Conservation (phyloP, 2,888 invertebrate species). For the Sepioteuthis lessoniana region DNA sequence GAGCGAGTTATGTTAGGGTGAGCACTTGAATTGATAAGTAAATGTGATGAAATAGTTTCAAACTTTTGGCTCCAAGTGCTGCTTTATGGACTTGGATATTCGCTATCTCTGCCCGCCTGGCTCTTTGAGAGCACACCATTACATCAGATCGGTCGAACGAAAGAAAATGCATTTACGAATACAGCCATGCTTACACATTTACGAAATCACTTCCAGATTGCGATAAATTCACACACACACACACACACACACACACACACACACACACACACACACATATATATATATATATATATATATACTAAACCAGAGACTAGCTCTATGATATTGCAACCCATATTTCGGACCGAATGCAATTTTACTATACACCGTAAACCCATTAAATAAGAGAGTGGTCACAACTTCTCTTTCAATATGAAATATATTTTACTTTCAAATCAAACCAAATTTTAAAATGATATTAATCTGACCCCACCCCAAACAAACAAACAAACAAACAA, state of each 20-base stretch:
- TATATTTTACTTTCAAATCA: too few relatives aligned
- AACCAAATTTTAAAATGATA: too few relatives aligned
- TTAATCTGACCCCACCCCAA: too few relatives aligned
- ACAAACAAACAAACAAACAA: too few relatives aligned
- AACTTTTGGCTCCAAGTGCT: constrained; percentile 33
- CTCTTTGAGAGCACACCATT: background rate
- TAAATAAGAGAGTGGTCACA: too few relatives aligned
- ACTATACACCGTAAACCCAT: too few relatives aligned
- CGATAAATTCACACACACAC: background rate
- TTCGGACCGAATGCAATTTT: too few relatives aligned
- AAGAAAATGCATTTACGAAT: background rate
- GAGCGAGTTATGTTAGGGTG: background rate
- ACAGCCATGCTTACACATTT: background rate
- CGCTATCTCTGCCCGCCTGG: background rate
- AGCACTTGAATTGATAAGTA: constrained; percentile 33
- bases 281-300: background rate
- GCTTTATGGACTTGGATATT: background rate
- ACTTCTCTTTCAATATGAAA: too few relatives aligned
- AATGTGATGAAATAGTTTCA: constrained; percentile 33
- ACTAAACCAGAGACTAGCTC: too few relatives aligned
- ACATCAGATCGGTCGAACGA: background rate
- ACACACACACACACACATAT: background rate
- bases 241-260: background rate
- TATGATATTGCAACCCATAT: too few relatives aligned
- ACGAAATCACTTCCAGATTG: background rate